phyloP scores from a whole-genome alignment of 2,888 invertebrate species.

The Falcaria lacertinaria region DNA sequence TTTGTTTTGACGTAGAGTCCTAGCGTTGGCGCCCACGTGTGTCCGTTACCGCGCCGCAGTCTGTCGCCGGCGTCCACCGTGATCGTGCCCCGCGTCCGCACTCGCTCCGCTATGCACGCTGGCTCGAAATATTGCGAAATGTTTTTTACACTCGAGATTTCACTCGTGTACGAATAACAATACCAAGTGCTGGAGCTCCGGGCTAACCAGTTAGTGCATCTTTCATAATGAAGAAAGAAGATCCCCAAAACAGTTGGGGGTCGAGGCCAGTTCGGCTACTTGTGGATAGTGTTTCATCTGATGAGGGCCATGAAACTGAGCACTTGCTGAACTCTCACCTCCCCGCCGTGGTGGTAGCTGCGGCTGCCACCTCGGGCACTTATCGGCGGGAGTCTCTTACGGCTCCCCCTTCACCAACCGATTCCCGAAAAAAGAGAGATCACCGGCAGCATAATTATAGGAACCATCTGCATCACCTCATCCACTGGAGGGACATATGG shows the following conservation, averaged over 20 bases:
- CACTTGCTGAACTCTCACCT: constrained; percentile 53
- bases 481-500: constrained; percentile 75
- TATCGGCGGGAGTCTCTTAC: constrained; percentile 65
- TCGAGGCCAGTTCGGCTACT: constrained; percentile 55
- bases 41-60: constrained; percentile 39
- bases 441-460: constrained; percentile 64
- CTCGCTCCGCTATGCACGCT: constrained; percentile 21
- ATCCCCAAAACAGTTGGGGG: constrained; percentile 45
- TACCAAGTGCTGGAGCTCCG: constrained; percentile 23
- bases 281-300: constrained; percentile 68
- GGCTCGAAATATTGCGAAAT: constrained; percentile 41
- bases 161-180: constrained; percentile 25
- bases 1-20: constrained; percentile 48
- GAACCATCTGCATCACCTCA: constrained; percentile 69
- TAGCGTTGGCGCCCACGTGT: constrained; percentile 52
- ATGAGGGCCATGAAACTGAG: constrained; percentile 70
- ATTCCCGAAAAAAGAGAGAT: constrained; percentile 66
- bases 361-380: constrained; percentile 44
- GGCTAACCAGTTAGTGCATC: constrained; percentile 20
- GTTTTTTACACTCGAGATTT: constrained; percentile 40
- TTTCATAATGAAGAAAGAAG: constrained; percentile 56
- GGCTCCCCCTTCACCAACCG: constrained; percentile 73
- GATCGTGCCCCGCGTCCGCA: constrained; percentile 41
- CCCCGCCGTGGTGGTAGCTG: constrained; percentile 46
- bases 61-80: constrained; percentile 50